phyloP scores from a whole-genome alignment of 2,797 vertebrate genomes.

The Neopelma chrysocephalum region DNA sequence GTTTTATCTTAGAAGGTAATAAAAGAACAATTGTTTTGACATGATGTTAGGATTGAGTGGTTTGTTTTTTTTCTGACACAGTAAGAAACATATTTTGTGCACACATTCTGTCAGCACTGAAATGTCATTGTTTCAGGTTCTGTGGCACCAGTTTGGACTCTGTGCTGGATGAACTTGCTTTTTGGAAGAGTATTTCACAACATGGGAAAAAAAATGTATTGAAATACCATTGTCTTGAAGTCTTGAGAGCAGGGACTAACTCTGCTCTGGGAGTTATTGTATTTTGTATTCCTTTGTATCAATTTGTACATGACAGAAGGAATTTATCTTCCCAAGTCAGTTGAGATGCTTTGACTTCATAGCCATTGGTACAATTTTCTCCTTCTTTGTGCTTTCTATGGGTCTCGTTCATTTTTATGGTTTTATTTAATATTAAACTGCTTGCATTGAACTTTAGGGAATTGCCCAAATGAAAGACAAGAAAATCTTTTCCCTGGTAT shows the following conservation, averaged over 20 bases:
- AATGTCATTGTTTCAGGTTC: not conserved
- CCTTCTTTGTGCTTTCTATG: not conserved
- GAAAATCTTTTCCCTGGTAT: not conserved
- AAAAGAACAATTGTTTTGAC: not conserved
- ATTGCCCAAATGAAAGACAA: not conserved
- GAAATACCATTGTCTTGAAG: not conserved
- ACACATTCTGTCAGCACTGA: not conserved
- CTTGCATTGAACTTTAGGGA: not conserved
- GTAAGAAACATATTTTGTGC: not conserved
- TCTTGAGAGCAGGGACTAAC: not conserved
- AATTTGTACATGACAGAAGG: not conserved
- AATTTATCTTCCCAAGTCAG: not conserved
- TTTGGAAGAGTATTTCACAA: not conserved
- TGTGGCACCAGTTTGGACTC: not conserved
- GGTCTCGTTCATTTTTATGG: not conserved
- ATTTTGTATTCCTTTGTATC: not conserved
- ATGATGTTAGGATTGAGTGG: not conserved
- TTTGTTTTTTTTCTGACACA: not conserved
- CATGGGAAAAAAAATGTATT: rapidly evolving
- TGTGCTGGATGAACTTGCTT: not conserved
- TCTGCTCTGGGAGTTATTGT: not conserved
- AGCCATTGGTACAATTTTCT: not conserved
- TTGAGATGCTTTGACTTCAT: not conserved
- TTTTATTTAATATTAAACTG: not conserved
- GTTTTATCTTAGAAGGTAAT: not conserved